Conservation (phyloP, 2,797 vertebrate genomes). For the Pangasius macronema region DNA sequence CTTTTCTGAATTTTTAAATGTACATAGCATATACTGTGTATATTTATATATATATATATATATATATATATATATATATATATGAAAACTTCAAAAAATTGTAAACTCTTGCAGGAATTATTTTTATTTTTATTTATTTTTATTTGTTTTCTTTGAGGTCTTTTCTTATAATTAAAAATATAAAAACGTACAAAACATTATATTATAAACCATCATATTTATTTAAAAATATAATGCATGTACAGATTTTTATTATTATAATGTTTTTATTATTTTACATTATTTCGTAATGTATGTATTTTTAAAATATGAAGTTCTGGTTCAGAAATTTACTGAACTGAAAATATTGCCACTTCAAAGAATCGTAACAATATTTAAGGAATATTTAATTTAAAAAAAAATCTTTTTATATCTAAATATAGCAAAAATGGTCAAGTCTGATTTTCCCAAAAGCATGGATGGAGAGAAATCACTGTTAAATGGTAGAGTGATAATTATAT, state of each 20-base stretch:
- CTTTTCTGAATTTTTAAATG: not conserved
- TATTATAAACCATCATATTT: not conserved
- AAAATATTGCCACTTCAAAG: not conserved
- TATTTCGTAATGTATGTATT: not conserved
- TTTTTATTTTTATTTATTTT: not conserved
- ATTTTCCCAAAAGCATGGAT: not conserved
- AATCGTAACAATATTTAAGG: not conserved
- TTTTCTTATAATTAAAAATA: not conserved
- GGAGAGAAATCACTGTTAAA: not conserved
- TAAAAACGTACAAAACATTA: not conserved
- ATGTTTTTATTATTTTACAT: not conserved
- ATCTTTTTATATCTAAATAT: not conserved
- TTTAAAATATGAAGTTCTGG: not conserved
- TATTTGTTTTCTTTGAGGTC: not conserved
- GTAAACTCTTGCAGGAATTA: not conserved
- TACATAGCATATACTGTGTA: not conserved
- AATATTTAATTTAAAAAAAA: not conserved
- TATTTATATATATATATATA: not conserved
- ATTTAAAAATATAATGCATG: not conserved
- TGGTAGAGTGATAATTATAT: not conserved
- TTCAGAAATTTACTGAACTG: not conserved
- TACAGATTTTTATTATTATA: not conserved
- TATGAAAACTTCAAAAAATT: not conserved
- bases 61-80: not conserved
- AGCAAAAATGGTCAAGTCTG: not conserved